Percentiles rank a stretch among this genome's conserved stretches.
phyloP scores from a whole-genome alignment of 2,113 vertebrate genomes.

The Halcyon malimbica region DNA sequence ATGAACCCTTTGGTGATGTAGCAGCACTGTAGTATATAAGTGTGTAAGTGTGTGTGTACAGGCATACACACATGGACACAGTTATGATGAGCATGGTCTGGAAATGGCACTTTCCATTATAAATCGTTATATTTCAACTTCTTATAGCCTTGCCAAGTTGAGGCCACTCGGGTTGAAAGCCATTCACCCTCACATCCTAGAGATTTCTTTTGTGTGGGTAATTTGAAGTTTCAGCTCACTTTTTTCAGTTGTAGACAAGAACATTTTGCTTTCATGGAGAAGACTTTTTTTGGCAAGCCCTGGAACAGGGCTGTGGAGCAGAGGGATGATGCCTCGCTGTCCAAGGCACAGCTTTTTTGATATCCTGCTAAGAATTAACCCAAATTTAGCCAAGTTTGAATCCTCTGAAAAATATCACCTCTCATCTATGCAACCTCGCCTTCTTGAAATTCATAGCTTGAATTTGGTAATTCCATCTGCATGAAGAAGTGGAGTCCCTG shows the following conservation, averaged over 20 bases:
- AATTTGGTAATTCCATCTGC: background rate
- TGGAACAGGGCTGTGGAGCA: background rate
- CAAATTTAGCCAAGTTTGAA: background rate
- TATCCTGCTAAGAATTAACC: background rate
- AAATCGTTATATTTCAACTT: background rate
- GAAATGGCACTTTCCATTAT: background rate
- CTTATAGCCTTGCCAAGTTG: background rate
- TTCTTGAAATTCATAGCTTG: background rate
- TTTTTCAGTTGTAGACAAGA: background rate
- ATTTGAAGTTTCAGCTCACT: background rate
- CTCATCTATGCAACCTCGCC: rapidly evolving
- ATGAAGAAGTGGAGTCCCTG: background rate
- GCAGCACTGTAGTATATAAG: background rate
- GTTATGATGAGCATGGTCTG: background rate
- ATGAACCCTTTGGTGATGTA: background rate
- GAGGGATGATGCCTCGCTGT: background rate
- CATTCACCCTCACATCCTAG: background rate
- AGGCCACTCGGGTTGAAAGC: background rate
- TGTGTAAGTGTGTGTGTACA: background rate
- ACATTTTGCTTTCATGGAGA: background rate
- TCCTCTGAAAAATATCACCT: background rate
- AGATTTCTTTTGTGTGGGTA: background rate
- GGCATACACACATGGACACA: background rate
- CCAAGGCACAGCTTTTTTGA: background rate
- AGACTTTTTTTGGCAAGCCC: background rate